Evolutionary conservation across 2,113 vertebrate genomes (phyloP).

Genomic region (Heterocephalus glaber): DNA sequence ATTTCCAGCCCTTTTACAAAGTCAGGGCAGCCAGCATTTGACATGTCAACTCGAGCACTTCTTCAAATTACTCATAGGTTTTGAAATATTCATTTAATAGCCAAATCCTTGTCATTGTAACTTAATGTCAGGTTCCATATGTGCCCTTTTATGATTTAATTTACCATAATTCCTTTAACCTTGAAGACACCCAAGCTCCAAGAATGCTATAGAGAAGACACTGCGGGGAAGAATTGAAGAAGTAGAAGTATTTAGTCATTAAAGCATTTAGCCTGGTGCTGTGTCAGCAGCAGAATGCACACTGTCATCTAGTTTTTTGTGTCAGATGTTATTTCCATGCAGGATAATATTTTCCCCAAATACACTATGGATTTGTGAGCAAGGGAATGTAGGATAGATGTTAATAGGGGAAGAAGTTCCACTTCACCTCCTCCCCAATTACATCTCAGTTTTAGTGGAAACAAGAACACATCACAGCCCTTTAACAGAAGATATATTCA

Average conservation of each 20-base stretch:
- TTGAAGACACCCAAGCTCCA: not conserved
- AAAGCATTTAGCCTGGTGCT: not conserved
- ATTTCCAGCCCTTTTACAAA: not conserved
- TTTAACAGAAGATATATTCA: not conserved
- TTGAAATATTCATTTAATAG: not conserved
- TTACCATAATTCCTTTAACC: not conserved
- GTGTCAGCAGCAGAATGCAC: not conserved
- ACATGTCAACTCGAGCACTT: not conserved
- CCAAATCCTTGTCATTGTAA: not conserved
- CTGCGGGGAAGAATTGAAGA: not conserved
- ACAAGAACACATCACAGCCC: not conserved
- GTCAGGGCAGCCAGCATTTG: not conserved
- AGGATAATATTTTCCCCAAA: not conserved
- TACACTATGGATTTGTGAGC: not conserved
- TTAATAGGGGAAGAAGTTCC: not conserved
- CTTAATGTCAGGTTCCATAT: not conserved
- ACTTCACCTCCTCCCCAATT: not conserved
- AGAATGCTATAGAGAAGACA: not conserved
- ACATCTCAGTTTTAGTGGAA: not conserved
- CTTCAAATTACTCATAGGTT: not conserved
- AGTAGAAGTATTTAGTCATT: not conserved
- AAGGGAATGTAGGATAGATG: not conserved
- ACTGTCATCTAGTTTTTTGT: not conserved
- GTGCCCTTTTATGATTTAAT: not conserved
- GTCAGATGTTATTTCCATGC: conserved; percentile 39